Conservation (phyloP, 2,113 vertebrate species). For the Clinocottus analis region DNA sequence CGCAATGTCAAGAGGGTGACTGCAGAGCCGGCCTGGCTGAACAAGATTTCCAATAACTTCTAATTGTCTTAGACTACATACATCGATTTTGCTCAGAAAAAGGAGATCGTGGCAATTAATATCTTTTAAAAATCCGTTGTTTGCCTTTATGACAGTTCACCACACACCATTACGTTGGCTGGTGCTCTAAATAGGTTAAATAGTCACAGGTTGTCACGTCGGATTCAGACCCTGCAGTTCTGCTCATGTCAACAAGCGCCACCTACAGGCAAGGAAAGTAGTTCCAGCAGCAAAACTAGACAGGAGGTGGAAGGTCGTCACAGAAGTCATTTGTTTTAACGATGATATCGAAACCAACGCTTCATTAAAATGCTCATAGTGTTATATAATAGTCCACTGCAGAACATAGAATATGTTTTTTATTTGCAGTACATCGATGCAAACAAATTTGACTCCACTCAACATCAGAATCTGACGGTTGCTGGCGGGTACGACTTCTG, state of each 20-base stretch:
- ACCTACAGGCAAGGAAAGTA: neutral
- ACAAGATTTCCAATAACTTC: constrained; percentile 7
- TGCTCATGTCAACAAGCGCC: neutral
- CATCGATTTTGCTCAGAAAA: neutral
- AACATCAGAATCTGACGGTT: neutral
- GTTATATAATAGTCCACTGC: neutral
- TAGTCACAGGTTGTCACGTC: neutral
- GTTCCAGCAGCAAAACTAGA: neutral
- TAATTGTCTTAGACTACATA: neutral
- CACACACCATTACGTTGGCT: neutral
- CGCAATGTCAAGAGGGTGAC: constrained; percentile 66
- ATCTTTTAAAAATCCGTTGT: neutral
- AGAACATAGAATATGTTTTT: neutral
- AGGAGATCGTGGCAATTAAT: neutral
- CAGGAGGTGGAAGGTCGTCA: too few species aligned
- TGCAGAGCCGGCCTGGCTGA: constrained; percentile 34
- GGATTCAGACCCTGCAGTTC: neutral
- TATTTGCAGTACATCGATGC: neutral
- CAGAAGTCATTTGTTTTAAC: neutral
- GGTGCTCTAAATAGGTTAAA: constrained; percentile 1
- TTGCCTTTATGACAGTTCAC: neutral
- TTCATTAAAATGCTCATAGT: neutral
- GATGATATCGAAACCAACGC: neutral
- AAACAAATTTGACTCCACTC: neutral
- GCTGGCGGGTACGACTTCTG: neutral